A percentile compares a stretch with the other conserved stretches of the same genome.
Evolutionary conservation across 2,888 invertebrate species (phyloP).

Genomic region (Branchinecta sandiegonensis): DNA sequence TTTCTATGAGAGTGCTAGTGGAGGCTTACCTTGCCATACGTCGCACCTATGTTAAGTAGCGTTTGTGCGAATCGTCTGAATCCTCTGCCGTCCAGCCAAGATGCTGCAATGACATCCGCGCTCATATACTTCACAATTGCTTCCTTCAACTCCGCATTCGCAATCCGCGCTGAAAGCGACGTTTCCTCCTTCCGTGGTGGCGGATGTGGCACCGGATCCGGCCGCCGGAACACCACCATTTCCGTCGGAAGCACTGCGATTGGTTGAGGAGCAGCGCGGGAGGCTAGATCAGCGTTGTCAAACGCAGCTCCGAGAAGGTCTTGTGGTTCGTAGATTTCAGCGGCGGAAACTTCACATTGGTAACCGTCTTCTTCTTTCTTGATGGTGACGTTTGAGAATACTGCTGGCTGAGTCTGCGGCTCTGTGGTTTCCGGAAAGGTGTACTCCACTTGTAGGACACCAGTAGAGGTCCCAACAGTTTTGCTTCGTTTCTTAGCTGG

Average conservation of each 20-base stretch:
- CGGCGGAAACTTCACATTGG: background rate
- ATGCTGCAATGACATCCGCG: background rate
- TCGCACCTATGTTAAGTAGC: conserved; percentile 10
- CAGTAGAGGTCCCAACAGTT: background rate
- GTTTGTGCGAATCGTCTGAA: background rate
- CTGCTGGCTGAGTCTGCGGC: background rate
- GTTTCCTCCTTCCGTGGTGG: background rate
- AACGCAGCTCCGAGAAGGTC: conserved; percentile 9
- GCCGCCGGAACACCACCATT: background rate
- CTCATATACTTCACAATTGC: conserved; percentile 1
- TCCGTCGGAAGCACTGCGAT: background rate
- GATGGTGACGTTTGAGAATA: background rate
- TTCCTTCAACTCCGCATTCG: conserved; percentile 4
- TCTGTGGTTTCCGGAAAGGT: background rate
- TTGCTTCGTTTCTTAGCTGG: too few relatives aligned
- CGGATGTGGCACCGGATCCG: background rate
- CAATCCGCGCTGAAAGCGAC: conserved; percentile 4
- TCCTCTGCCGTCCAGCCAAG: background rate
- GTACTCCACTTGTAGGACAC: background rate
- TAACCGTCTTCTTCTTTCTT: conserved; percentile 6
- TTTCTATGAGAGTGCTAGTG: too few relatives aligned
- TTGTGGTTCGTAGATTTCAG: conserved; percentile 9
- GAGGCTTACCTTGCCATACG: conserved; percentile 6
- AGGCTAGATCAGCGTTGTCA: conserved; percentile 7
- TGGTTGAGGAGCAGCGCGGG: background rate